Evolutionary conservation across 1,140 invertebrate genomes (phyloP).

Genomic region (Penaeus indicus): DNA sequence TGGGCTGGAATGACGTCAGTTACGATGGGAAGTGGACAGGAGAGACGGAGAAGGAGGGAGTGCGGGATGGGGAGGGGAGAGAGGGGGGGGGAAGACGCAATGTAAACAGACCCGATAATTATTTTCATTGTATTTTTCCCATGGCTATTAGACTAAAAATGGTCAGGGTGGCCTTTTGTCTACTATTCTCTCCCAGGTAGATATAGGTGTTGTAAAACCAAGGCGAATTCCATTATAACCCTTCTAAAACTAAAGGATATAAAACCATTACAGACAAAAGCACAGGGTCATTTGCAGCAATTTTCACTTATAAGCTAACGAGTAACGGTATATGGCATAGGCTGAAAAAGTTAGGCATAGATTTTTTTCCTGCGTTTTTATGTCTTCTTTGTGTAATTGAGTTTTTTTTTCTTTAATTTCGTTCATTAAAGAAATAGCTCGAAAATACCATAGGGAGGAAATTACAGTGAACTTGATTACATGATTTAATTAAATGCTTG

Average conservation of each 20-base stretch:
- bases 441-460: too few species aligned
- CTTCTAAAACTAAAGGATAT: slow-evolving; percentile 5
- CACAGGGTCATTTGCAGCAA: slow-evolving; percentile 19
- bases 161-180: neutral
- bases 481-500: too few species aligned
- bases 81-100: slow-evolving; percentile 24
- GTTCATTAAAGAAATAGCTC: too few species aligned
- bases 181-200: neutral
- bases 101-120: slow-evolving; percentile 41
- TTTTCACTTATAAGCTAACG: slow-evolving; percentile 32
- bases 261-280: slow-evolving; percentile 42
- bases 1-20: too few species aligned
- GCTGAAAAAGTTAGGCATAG: too few species aligned
- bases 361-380: too few species aligned
- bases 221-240: too few species aligned
- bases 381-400: too few species aligned
- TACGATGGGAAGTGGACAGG: neutral
- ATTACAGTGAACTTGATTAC: too few species aligned
- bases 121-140: slow-evolving; percentile 28
- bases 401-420: too few species aligned
- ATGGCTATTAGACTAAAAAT: neutral
- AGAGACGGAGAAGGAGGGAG: slow-evolving; percentile 12
- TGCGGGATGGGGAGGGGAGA: neutral
- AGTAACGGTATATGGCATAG: neutral
- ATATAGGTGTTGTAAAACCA: too few species aligned